Evolutionary conservation across 2,113 vertebrate species (phyloP), one percentile per base, ranked within the genome.

Genomic region (Chroicocephalus ridibundus): DNA sequence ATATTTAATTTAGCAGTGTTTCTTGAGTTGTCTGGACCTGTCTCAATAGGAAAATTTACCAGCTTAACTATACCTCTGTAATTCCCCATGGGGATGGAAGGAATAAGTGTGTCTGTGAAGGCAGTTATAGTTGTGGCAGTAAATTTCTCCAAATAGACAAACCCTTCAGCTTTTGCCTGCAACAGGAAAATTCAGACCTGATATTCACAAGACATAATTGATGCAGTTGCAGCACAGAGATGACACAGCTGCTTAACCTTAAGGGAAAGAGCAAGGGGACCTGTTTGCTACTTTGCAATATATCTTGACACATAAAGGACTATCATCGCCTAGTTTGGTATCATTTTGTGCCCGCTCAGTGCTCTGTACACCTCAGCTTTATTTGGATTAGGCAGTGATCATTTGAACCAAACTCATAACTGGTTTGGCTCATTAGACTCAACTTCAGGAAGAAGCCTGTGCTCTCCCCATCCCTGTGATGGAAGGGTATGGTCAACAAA

Each of bases 31-130:
- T 87, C 95, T 85, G 91, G 74, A 10, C 96, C 77, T 96, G 94
- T 87, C 88, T 85, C 55, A 88, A 80, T 80, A 65, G 9, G 24
- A 96, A 93, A 80, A 92, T 92, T 90, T 94, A 94, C 75, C 93
- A 88, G 19, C 64, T 94, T 81, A 88, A 93, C 85, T 83, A 66
- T 75, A 74, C 11, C 0, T 0, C 51, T 95, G 82, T 83, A 88
- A 94, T 92, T 95, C 93, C 95, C 96, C 78, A 71, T 92, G 94
- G 90, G 87, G 82, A 65, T 85, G 58, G 87, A 96, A 86, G 84
- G 62, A 95, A 24, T 71, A 93, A 78, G 32, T 36, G 46, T 75
- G 54, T 86, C 71, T 6, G 3, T 60, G 64, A 88, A 94, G 47
- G 62, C 29, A 83, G 68, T 70, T 80, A 55, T 54, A 82, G 38